Percentiles rank a stretch among this genome's conserved stretches.
These are phyloP conservation scores for Ferrisia virgata DNA, from an alignment of 2,888 invertebrate species.

Conservation along the genomic window DNA sequence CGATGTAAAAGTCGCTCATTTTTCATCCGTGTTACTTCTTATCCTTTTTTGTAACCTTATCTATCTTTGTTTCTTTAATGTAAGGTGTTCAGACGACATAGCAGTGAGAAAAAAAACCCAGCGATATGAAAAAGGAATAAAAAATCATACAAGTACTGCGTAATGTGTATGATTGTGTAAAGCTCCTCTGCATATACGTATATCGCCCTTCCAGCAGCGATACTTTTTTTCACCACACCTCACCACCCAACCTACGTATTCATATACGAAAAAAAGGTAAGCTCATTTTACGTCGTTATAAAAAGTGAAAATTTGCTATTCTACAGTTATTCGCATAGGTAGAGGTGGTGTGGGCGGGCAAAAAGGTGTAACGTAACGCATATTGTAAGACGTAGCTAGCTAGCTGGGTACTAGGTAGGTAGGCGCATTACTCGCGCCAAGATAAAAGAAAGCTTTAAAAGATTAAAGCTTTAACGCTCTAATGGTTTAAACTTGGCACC, in stretches of 20 bases:
- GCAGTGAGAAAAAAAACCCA: background rate
- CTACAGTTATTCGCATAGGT: background rate
- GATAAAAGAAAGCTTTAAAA: background rate
- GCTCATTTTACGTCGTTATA: background rate
- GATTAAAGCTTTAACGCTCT: constrained; percentile 12
- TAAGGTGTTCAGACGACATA: background rate
- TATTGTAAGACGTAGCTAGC: background rate
- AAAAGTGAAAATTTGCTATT: background rate
- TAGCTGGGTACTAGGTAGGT: background rate
- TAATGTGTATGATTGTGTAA: too few relatives aligned
- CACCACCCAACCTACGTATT: too few relatives aligned
- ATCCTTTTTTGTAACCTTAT: background rate
- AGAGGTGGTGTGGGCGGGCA: background rate
- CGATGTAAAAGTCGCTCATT: background rate
- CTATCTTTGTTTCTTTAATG: background rate
- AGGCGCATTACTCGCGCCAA: background rate
- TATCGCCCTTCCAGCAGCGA: background rate
- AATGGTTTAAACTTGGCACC: constrained; percentile 5
- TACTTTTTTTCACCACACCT: background rate
- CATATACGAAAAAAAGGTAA: too few relatives aligned
- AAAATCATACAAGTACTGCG: background rate
- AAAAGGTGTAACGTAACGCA: background rate
- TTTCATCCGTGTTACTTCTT: background rate
- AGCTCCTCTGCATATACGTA: background rate
- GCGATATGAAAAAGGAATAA: background rate